Percentiles rank a stretch among this genome's conserved stretches.
phyloP scores from a whole-genome alignment of 2,113 vertebrate species.

The Crotalus viridis region DNA sequence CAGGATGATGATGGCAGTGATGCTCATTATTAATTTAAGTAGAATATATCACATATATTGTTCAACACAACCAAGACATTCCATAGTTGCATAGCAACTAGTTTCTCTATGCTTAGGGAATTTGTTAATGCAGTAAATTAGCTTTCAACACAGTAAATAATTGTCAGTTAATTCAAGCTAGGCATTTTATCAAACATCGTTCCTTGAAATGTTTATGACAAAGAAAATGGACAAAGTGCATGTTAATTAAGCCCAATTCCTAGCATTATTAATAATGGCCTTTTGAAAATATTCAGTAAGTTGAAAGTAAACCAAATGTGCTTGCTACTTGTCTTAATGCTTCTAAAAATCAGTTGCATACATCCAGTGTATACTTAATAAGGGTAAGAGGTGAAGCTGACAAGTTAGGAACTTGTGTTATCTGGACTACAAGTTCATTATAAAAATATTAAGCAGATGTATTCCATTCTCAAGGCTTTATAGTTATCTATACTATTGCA shows the following conservation, averaged over 20 bases:
- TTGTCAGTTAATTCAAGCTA: conserved; percentile 9
- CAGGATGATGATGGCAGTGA: not conserved
- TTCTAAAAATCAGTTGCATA: not conserved
- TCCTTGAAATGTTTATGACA: conserved; percentile 23
- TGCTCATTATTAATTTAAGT: conserved; percentile 61
- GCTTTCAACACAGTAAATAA: conserved; percentile 21
- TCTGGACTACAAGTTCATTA: not conserved
- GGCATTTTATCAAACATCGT: not conserved
- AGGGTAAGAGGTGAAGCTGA: not conserved
- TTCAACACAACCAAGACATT: conserved; percentile 56
- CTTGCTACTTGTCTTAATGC: not conserved
- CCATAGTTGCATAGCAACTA: conserved; percentile 74
- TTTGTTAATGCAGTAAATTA: conserved; percentile 61
- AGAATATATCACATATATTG: conserved; percentile 63
- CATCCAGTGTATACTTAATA: not conserved
- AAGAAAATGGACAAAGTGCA: not conserved
- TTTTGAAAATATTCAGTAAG: conserved; percentile 15
- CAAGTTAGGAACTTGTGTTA: not conserved
- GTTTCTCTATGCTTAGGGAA: conserved; percentile 56
- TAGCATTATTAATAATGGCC: not conserved
- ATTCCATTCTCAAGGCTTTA: not conserved
- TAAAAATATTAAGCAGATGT: not conserved
- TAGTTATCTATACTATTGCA: not conserved
- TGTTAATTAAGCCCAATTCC: not conserved
- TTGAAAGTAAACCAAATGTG: not conserved